Conservation (phyloP, 2,797 vertebrate species). For the Geotrypetes seraphini region DNA sequence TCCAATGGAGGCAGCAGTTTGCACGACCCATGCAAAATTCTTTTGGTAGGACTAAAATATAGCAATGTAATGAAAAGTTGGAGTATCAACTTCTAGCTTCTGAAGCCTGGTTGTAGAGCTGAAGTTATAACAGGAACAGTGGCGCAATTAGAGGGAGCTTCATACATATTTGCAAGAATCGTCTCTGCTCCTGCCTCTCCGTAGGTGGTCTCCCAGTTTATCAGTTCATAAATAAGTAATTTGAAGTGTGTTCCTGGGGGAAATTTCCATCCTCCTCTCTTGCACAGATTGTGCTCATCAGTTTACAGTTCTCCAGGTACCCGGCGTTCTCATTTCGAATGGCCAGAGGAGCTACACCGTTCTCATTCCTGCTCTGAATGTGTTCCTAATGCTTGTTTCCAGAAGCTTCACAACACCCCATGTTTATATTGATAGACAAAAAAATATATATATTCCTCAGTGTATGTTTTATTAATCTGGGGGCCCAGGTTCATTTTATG, state of each 20-base stretch:
- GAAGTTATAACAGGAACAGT: conserved; percentile 64
- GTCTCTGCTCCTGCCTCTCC: conserved; percentile 57
- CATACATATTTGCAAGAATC: conserved; percentile 61
- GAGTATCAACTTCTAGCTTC: too few relatives aligned
- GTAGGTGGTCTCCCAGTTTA: conserved; percentile 75
- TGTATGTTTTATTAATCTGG: conserved; percentile 68
- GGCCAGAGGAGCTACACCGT: conserved; percentile 66
- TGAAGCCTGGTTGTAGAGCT: too few relatives aligned
- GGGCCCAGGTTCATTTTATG: conserved; percentile 53
- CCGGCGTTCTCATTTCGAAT: conserved; percentile 71
- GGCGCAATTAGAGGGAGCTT: conserved; percentile 67
- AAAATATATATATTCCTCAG: conserved; percentile 39
- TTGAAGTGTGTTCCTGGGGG: conserved; percentile 73
- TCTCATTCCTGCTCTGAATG: conserved; percentile 69
- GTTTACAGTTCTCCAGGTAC: conserved; percentile 69
- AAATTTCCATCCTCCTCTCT: conserved; percentile 65
- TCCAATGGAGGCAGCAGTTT: too few relatives aligned
- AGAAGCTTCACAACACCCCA: conserved; percentile 51
- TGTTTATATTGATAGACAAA: conserved; percentile 57
- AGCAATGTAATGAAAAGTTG: too few relatives aligned
- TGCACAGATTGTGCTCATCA: conserved; percentile 71
- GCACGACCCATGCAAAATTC: too few relatives aligned
- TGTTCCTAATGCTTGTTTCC: conserved; percentile 61
- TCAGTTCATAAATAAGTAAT: conserved; percentile 82
- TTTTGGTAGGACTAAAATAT: too few relatives aligned